Base-by-base conservation (phyloP, 2,888 invertebrate species). In the Punctoribates punctum region DNA sequence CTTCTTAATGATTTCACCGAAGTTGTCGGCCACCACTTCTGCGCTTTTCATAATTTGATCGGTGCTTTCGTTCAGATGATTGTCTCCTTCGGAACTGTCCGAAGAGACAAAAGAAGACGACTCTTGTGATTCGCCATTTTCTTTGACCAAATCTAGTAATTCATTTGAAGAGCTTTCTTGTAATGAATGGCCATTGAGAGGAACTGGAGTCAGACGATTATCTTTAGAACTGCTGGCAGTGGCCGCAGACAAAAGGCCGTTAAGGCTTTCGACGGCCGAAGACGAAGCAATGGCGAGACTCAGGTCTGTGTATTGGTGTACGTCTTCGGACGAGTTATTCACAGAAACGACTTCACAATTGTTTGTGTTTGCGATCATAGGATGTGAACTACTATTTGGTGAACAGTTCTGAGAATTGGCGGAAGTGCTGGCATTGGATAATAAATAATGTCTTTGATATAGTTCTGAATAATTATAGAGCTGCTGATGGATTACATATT, bases 1-100 rank as follows among this genome's bases (percentile, higher is more conserved):
- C 85, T 94, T 93, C 85, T 93, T 94, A 81, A 94, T 93, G 82
- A 94, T 91, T 86, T 94, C 93, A 75, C 93, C 93, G 83, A 94
- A 93, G 84, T 93, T 93, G 82, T 92, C 92, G 11, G 79, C 80
- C 1, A 80, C 79, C 46, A 81, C 80, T 38, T 81, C 80, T 87
- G 77, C 88, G 81, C 86, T 86, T 75, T 87, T 72, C 48, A 72
- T 1, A 11, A 72, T 9, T 3, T 46, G 42, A 11, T 73, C 38
- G 23, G 8, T 51, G 0, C 5, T 27, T 9, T 73, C 38, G 17
- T 8, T 48, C 54, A 34, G 17, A 73, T 38, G 20, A 15, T 73
- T 57, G 46, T 76, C 73, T 1, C 8, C 29, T 72, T 70, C 48
- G 5, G 57, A 62, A 46, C 60, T 34, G 25, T 57, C 70, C 8